Base-by-base conservation (phyloP, 2,888 invertebrate genomes). In the Amiota mariae region DNA sequence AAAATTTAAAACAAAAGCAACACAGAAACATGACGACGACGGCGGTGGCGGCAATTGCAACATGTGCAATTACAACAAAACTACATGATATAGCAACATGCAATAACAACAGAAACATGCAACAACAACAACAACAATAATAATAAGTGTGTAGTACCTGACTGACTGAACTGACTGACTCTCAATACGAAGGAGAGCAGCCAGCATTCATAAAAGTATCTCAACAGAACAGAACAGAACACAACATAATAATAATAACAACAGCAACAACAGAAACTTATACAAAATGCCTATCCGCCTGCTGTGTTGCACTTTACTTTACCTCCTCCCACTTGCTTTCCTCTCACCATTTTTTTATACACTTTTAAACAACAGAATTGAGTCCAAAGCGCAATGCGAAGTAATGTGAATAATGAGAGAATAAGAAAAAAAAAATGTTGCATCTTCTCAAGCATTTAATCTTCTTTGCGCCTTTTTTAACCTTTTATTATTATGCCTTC, bases 401-500 rank as follows among this genome's bases (percentile, higher is more conserved):
- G 36, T 36, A 36, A 36, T 36, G 36, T 36, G 36, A 36, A 36
- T 36, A 36, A 36, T 36, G 6, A 36, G 36, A 36, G 8, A 36
- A 36, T 2, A 36, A 36, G 3, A 36, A 36, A 36, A 85, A 72
- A 63, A 76, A 59, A 83, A 85, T 81, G 83, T 81, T 84, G 85
- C 86, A 83, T 81, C 85, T 85, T 84, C 86, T 81, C 81, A 80
- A 87, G 87, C 86, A 82, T 85, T 86, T 87, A 86, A 86, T 84
- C 87, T 84, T 84, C 86, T 84, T 86, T 84, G 85, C 84, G 85
- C 86, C 85, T 84, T 86, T 84, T 84, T 86, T 84, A 86, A 86
- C 85, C 84, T 84, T 84, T 84, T 84, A 84, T 84, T 84, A 84
- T 86, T 84, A 84, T 84, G 85, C 85, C 85, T 86, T 86, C 86